Percentiles rank a stretch among this genome's conserved stretches.
Evolutionary conservation across 2,113 vertebrate genomes (phyloP).

Genomic region (Micronisus gabar): DNA sequence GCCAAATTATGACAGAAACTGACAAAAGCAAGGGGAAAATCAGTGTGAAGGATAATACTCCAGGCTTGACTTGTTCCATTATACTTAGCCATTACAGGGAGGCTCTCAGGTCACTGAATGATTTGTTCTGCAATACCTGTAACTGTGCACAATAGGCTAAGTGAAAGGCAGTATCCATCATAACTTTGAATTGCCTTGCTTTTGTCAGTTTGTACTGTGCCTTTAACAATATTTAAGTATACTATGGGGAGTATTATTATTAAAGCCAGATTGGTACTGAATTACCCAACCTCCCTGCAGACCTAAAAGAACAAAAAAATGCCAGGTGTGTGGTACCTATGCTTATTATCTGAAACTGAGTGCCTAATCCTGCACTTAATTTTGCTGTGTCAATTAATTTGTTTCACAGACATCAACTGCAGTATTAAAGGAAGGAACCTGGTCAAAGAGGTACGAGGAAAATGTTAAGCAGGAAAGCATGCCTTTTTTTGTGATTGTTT

Average conservation of each 20-base stretch:
- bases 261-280: background rate
- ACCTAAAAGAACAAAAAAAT: background rate
- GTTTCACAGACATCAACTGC: background rate
- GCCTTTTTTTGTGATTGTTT: background rate
- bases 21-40: conserved; percentile 30
- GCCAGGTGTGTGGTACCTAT: background rate
- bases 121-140: conserved; percentile 41
- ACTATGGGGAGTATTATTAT: background rate
- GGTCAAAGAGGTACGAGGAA: background rate
- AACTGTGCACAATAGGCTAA: conserved; percentile 13
- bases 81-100: conserved; percentile 23
- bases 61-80: conserved; percentile 46
- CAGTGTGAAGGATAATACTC: conserved; percentile 32
- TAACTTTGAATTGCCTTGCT: conserved; percentile 27
- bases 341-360: background rate
- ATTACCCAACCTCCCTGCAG: background rate
- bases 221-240: conserved; percentile 25
- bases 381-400: background rate
- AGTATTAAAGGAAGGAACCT: background rate
- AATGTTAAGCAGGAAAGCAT: background rate
- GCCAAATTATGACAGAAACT: conserved; percentile 28
- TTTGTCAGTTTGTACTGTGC: conserved; percentile 15
- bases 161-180: conserved; percentile 24
- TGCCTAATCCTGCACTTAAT: background rate
- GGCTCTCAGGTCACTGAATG: background rate